A percentile compares a stretch with the other conserved stretches of the same genome.
Evolutionary conservation across 2,113 vertebrate species (phyloP).

Genomic region (Pteropus alecto): DNA sequence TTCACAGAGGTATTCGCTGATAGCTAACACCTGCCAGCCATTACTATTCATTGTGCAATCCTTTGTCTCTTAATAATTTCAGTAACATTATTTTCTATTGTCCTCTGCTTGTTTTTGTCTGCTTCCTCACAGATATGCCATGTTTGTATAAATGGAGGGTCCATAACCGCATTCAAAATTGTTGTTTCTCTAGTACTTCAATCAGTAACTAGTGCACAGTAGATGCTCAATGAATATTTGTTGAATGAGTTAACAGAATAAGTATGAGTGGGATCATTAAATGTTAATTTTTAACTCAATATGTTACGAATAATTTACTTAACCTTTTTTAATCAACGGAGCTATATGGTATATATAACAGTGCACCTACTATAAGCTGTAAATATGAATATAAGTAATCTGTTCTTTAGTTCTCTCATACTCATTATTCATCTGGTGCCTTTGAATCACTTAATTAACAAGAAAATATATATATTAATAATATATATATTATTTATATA

Average conservation of each 20-base stretch:
- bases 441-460: not conserved
- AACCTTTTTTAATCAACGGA: not conserved
- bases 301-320: not conserved
- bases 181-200: not conserved
- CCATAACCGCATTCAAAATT: not conserved
- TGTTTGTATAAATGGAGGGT: no score
- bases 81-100: not conserved
- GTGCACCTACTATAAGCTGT: not conserved
- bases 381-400: not conserved
- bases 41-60: no score
- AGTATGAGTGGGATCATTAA: not conserved
- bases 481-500: no score
- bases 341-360: not conserved
- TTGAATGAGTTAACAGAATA: not conserved
- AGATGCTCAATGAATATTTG: not conserved
- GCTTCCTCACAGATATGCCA: no score
- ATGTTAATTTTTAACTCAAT: not conserved
- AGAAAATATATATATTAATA: no score
- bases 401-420: not conserved
- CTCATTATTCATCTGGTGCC: not conserved
- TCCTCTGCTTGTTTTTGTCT: no score
- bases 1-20: not conserved
- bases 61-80: not conserved
- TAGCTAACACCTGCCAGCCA: not conserved
- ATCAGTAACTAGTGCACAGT: not conserved